Evolutionary conservation across 2,113 vertebrate genomes (phyloP).

Genomic region (Phalacrocorax aristotelis): DNA sequence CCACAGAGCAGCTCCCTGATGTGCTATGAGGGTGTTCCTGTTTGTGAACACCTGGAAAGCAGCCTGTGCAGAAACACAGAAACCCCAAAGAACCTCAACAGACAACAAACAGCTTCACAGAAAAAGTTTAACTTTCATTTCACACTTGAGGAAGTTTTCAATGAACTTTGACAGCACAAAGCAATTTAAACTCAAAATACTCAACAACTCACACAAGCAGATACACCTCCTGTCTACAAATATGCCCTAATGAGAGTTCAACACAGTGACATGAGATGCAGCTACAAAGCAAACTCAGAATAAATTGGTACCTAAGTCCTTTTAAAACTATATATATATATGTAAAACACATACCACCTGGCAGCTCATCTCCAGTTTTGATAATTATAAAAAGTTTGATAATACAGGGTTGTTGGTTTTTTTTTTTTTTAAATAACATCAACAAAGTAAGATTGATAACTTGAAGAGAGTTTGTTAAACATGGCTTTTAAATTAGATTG

Average conservation of each 20-base stretch:
- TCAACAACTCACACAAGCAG: background rate
- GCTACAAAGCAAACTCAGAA: background rate
- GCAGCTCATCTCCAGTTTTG: background rate
- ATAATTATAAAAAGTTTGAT: background rate
- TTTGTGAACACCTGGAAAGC: rapidly evolving
- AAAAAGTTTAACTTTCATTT: background rate
- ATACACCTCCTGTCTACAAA: background rate
- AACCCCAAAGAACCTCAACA: background rate
- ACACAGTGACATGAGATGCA: background rate
- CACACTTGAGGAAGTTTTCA: background rate
- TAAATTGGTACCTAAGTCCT: background rate
- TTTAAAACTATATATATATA: background rate
- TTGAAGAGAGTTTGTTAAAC: background rate
- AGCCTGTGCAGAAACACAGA: rapidly evolving
- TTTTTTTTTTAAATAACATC: background rate
- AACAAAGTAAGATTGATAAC: background rate
- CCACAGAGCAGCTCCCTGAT: rapidly evolving
- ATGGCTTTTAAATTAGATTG: background rate
- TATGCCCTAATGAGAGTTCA: background rate
- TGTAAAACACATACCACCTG: background rate
- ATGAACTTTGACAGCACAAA: constrained; percentile 3
- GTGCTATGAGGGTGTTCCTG: rapidly evolving
- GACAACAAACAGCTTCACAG: background rate
- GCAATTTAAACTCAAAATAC: background rate
- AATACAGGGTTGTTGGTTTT: background rate